Evolutionary conservation across 1,140 invertebrate genomes (phyloP), one percentile per base, ranked within the genome.

Genomic region (Hylyphantes graminicola): DNA sequence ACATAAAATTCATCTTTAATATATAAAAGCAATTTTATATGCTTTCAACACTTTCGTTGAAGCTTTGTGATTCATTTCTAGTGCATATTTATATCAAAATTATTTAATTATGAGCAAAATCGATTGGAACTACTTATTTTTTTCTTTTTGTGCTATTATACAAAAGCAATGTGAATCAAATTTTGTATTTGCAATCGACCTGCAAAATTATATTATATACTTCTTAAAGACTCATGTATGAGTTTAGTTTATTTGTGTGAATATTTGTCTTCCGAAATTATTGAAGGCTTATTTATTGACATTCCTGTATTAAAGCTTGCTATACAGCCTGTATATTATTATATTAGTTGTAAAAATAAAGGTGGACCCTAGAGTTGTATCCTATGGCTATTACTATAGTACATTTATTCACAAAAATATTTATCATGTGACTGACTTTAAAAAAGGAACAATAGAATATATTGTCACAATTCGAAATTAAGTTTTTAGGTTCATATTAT

Each of bases 241-340:
- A 64, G 13, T 50, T 61, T 53, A 72, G 50, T 82, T 82, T 74
- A 74, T 74, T 82, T 82, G 80, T 35, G 35, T 82, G 80, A 75
- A 82, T 82, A 74, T 74, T 82, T 82, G 80, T 82, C 80, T 82
- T 82, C 80, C 80, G 68, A 35, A 35, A 75, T 65, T 67, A 15
- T 74, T 65, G 70, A 74, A 82, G 51, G 70, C 72, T 82, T 82
- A 82, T 82, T 82, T 82, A 82, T 82, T 82, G 61, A 82, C 80
- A 82, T 82, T 82, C 80, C 80, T 82, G 80, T 82, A 82, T 63
- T 53, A 82, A 82, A 82, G 80, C 80, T 82, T 57, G 80, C 70
- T 82, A 82, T 82, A 82, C 80, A 82, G 73, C 74, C 70, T 82
- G 80, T 82, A 82, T 75, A 82, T 82, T 82, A 82, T 82, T 82